These are phyloP conservation scores for Notechis scutatus DNA, from an alignment of 2,113 vertebrate species.

Conservation along the genomic window DNA sequence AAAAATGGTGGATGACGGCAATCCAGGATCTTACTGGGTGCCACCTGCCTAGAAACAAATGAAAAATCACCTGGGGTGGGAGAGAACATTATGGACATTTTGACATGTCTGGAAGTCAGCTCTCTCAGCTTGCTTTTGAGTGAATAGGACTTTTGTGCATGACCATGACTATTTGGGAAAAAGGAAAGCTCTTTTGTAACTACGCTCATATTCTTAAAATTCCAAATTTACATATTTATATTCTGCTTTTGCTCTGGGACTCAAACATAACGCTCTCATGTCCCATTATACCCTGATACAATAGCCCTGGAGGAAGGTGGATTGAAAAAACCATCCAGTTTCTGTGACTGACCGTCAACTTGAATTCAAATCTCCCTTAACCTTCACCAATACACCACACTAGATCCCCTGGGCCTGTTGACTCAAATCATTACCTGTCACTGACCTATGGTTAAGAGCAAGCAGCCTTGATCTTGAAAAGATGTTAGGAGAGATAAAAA, in stretches of 20 bases:
- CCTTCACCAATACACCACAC: neutral
- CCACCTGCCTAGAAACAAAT: neutral
- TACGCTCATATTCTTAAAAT: neutral
- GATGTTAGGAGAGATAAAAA: neutral
- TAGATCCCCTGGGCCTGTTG: neutral
- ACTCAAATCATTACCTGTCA: neutral
- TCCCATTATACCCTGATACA: neutral
- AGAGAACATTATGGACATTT: neutral
- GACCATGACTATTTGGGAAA: neutral
- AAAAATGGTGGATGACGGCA: neutral
- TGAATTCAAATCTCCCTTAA: neutral
- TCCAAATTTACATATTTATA: neutral
- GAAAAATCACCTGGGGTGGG: neutral
- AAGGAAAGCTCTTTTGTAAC: neutral
- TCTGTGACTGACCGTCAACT: neutral
- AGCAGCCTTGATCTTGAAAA: neutral
- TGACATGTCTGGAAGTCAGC: neutral
- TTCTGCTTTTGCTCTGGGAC: neutral
- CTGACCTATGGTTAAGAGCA: neutral
- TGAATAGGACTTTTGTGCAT: neutral
- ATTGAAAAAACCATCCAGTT: neutral
- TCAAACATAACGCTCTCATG: neutral
- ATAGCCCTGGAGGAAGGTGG: neutral
- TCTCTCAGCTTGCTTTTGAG: neutral
- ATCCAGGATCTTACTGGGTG: neutral